These are phyloP conservation scores for Ormyrus nitidulus DNA, from an alignment of 2,888 invertebrate genomes.

Conservation along the genomic window DNA sequence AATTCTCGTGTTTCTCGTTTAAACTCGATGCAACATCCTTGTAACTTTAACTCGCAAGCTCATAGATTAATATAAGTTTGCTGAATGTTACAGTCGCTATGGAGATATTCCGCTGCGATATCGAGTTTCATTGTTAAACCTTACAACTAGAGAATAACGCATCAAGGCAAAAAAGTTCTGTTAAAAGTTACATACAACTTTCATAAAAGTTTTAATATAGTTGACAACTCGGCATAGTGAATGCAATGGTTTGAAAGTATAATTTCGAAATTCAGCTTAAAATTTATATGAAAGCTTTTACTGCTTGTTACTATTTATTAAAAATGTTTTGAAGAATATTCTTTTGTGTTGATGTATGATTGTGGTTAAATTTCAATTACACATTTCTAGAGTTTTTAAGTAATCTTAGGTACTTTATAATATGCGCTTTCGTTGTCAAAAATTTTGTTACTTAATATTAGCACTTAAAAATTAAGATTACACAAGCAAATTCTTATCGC, in stretches of 20 bases:
- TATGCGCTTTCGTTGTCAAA: constrained; percentile 5
- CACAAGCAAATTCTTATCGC: constrained; percentile 1
- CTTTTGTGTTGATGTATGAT: background rate
- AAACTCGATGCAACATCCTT: background rate
- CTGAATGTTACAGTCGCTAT: too few relatives aligned
- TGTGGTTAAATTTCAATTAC: background rate
- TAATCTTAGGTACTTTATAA: constrained; percentile 16
- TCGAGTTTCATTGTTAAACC: too few relatives aligned
- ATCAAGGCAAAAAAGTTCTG: too few relatives aligned
- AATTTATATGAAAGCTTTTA: too few relatives aligned
- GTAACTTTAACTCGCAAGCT: too few relatives aligned
- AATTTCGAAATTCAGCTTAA: too few relatives aligned
- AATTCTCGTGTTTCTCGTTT: background rate
- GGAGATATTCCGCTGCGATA: too few relatives aligned
- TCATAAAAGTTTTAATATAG: too few relatives aligned
- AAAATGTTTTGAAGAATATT: background rate
- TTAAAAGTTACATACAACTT: too few relatives aligned
- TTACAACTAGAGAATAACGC: too few relatives aligned
- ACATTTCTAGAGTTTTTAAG: background rate
- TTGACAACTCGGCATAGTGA: background rate
- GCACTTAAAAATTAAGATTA: background rate
- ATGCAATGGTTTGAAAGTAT: background rate
- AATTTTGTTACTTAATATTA: constrained; percentile 22
- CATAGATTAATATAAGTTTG: too few relatives aligned
- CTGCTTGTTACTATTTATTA: too few relatives aligned